Percentiles rank a stretch among this genome's conserved stretches.
These are phyloP conservation scores for Clinocottus analis DNA, from an alignment of 2,113 vertebrate genomes.

Conservation along the genomic window DNA sequence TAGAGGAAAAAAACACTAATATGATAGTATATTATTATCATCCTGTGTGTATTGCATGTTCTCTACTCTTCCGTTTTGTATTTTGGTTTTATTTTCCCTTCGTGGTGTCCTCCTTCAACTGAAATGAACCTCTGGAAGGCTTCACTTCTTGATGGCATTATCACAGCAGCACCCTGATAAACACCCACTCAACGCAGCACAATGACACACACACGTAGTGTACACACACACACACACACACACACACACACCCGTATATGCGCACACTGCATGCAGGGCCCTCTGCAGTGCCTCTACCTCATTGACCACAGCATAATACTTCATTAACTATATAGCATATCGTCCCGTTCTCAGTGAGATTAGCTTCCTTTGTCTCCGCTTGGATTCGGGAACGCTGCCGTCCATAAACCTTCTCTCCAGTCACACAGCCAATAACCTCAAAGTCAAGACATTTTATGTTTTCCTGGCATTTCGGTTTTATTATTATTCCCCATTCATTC, in stretches of 20 bases:
- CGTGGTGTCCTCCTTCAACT: not conserved
- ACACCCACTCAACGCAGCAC: slow-evolving; percentile 51
- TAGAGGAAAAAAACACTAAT: not conserved
- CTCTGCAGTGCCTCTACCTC: slow-evolving; percentile 67
- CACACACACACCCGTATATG: slow-evolving; percentile 12
- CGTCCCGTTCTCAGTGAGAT: slow-evolving; percentile 74
- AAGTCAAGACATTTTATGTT: slow-evolving; percentile 69
- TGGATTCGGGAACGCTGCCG: slow-evolving; percentile 49
- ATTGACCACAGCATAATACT: slow-evolving; percentile 75
- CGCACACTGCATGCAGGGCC: slow-evolving; percentile 32
- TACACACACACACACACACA: slow-evolving; percentile 9
- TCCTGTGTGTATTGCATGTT: not conserved
- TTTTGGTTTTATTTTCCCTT: slow-evolving; percentile 3
- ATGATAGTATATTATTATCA: not conserved
- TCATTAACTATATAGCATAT: slow-evolving; percentile 79
- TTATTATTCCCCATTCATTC: slow-evolving; percentile 55
- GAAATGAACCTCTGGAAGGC: slow-evolving; percentile 58
- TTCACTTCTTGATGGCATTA: slow-evolving; percentile 56
- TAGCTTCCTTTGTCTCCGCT: slow-evolving; percentile 73
- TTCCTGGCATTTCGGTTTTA: slow-evolving; percentile 69
- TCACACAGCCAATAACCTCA: slow-evolving; percentile 72
- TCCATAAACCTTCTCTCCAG: slow-evolving; percentile 65
- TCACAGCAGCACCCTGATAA: slow-evolving; percentile 56
- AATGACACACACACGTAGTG: slow-evolving; percentile 1
- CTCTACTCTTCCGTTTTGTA: slow-evolving; percentile 10